phyloP scores from a whole-genome alignment of 2,797 vertebrate genomes.

The Aeoliscus strigatus region DNA sequence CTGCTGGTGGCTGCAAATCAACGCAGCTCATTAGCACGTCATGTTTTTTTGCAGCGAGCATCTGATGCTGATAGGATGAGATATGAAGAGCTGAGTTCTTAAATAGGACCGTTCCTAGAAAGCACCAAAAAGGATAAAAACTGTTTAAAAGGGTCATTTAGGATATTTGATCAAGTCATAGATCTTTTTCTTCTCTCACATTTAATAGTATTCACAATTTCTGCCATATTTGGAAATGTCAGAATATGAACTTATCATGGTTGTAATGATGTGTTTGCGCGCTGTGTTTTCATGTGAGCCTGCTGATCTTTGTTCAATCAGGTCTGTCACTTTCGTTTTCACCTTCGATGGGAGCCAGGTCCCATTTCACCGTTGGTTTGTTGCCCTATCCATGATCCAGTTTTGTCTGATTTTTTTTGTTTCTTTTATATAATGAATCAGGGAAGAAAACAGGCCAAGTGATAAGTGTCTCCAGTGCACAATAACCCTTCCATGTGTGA shows the following conservation, averaged over 20 bases:
- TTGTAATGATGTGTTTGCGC: slow-evolving; percentile 1
- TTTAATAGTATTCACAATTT: neutral
- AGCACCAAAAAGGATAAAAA: no score
- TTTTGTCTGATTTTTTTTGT: no score
- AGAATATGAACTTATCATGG: slow-evolving; percentile 2
- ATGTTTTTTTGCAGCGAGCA: slow-evolving; percentile 51
- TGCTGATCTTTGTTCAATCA: slow-evolving; percentile 27
- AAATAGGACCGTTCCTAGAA: no score
- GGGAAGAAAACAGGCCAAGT: slow-evolving; percentile 16
- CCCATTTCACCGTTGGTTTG: slow-evolving; percentile 42
- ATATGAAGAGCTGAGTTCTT: no score
- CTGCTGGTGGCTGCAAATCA: slow-evolving; percentile 33
- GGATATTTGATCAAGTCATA: slow-evolving; percentile 1
- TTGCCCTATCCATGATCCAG: slow-evolving; percentile 21
- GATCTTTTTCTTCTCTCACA: neutral
- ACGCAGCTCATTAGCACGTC: slow-evolving; percentile 51
- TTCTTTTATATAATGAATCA: slow-evolving; percentile 20
- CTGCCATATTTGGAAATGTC: neutral
- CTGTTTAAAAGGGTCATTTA: no score
- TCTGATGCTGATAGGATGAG: slow-evolving; percentile 26
- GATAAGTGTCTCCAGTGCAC: slow-evolving; percentile 20
- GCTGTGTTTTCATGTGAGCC: slow-evolving; percentile 22
- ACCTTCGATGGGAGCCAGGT: slow-evolving; percentile 32
- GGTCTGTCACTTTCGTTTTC: slow-evolving; percentile 33
- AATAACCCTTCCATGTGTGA: slow-evolving; percentile 18